These are phyloP conservation scores for Agapostemon virescens DNA, from an alignment of 2,888 invertebrate species.

Conservation along the genomic window DNA sequence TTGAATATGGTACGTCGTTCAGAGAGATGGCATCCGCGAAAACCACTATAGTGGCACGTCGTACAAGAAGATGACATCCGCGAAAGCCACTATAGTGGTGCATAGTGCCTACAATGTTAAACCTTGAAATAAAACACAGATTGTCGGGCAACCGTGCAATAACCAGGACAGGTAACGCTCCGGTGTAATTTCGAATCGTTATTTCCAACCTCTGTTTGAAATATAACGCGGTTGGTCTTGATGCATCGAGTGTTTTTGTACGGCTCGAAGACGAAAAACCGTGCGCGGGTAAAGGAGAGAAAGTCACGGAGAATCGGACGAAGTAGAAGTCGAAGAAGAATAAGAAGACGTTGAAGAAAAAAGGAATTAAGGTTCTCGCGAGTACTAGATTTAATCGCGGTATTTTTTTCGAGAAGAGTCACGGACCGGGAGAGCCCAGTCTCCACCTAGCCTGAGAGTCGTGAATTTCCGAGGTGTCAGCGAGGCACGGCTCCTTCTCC, in stretches of 20 bases:
- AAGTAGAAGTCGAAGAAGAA: background rate
- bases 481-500: slow-evolving; percentile 43
- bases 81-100: too few relatives aligned
- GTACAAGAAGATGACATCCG: too few relatives aligned
- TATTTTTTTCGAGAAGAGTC: slow-evolving; percentile 33
- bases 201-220: background rate
- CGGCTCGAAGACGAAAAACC: background rate
- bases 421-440: background rate
- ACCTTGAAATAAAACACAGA: too few relatives aligned
- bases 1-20: too few relatives aligned
- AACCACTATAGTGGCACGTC: too few relatives aligned
- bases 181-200: background rate
- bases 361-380: slow-evolving; percentile 25
- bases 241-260: background rate
- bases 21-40: too few relatives aligned
- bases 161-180: background rate
- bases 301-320: background rate
- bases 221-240: background rate
- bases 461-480: slow-evolving; percentile 47
- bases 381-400: slow-evolving; percentile 44
- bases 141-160: background rate
- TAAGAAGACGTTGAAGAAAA: background rate
- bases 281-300: background rate
- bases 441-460: slow-evolving; percentile 19
- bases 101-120: too few relatives aligned